Evolutionary conservation across 2,888 invertebrate species (phyloP).

Genomic region (Patella caerulea): DNA sequence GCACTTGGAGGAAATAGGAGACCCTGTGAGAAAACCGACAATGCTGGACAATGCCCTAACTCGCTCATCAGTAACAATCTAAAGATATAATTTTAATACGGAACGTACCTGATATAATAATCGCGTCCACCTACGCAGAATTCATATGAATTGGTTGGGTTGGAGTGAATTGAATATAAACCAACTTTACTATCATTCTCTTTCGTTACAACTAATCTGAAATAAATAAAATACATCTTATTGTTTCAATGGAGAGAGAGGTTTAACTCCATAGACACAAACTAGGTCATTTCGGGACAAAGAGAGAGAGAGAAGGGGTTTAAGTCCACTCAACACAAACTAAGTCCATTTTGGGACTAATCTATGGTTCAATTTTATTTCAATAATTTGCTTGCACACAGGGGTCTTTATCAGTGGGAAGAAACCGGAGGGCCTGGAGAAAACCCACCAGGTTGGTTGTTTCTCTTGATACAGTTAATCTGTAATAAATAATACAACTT

Average conservation of each 20-base stretch:
- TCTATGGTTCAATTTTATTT: too few relatives aligned
- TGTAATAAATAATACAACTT: slow-evolving; percentile 35
- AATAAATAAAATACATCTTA: too few relatives aligned
- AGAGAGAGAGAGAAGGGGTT: too few relatives aligned
- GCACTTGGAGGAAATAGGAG: too few relatives aligned
- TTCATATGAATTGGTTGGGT: slow-evolving; percentile 84
- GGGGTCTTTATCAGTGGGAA: too few relatives aligned
- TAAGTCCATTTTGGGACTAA: too few relatives aligned
- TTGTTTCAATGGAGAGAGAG: background rate
- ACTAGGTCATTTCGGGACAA: too few relatives aligned
- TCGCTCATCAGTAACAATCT: too few relatives aligned
- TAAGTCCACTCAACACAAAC: background rate
- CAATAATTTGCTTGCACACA: too few relatives aligned
- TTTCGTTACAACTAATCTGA: slow-evolving; percentile 71
- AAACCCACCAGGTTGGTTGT: background rate
- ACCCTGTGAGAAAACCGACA: too few relatives aligned
- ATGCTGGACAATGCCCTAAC: too few relatives aligned
- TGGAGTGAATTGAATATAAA: slow-evolving; percentile 89
- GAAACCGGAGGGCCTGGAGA: too few relatives aligned
- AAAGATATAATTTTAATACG: background rate
- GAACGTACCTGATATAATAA: slow-evolving; percentile 78
- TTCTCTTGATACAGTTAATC: slow-evolving; percentile 61
- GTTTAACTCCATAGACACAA: background rate
- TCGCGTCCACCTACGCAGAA: slow-evolving; percentile 89
- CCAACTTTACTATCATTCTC: slow-evolving; percentile 78